Evolutionary conservation across 2,888 invertebrate genomes (phyloP).

Genomic region (Plagodis pulveraria): DNA sequence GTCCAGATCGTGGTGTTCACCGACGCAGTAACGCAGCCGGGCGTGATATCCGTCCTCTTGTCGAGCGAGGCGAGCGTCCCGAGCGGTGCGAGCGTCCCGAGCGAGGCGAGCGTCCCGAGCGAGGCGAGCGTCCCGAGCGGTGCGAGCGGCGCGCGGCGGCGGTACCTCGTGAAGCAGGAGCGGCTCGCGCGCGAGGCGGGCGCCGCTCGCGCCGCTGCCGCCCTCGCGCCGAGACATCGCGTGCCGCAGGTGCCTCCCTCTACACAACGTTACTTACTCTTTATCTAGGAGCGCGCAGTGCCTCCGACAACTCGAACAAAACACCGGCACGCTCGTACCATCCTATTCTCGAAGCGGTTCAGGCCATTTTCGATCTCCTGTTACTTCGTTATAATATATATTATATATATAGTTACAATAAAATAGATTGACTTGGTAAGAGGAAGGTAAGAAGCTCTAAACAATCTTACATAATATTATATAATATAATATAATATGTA

Average conservation of each 20-base stretch:
- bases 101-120: slow-evolving; percentile 45
- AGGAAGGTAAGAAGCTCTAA: too few species aligned
- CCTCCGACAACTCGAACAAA: too few species aligned
- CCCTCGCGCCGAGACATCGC: slow-evolving; percentile 38
- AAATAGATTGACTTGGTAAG: too few species aligned
- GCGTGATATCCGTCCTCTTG: slow-evolving; percentile 39
- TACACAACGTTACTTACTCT: too few species aligned
- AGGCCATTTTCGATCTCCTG: too few species aligned
- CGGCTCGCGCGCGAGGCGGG: slow-evolving; percentile 54
- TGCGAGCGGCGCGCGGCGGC: slow-evolving; percentile 48
- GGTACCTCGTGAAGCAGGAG: slow-evolving; percentile 58
- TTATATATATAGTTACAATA: too few species aligned
- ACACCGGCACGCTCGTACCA: too few species aligned
- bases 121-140: slow-evolving; percentile 55
- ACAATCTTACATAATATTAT: too few species aligned
- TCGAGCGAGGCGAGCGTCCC: slow-evolving; percentile 48
- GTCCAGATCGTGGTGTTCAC: slow-evolving; percentile 49
- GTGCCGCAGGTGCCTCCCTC: neutral
- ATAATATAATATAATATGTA: too few species aligned
- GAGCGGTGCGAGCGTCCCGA: slow-evolving; percentile 53
- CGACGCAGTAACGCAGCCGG: slow-evolving; percentile 59
- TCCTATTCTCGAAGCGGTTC: too few species aligned
- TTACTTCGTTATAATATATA: too few species aligned
- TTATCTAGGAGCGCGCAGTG: too few species aligned
- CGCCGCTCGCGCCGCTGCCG: slow-evolving; percentile 39